Evolutionary conservation across 2,113 vertebrate species (phyloP).

Genomic region (Sebastes schlegelii): DNA sequence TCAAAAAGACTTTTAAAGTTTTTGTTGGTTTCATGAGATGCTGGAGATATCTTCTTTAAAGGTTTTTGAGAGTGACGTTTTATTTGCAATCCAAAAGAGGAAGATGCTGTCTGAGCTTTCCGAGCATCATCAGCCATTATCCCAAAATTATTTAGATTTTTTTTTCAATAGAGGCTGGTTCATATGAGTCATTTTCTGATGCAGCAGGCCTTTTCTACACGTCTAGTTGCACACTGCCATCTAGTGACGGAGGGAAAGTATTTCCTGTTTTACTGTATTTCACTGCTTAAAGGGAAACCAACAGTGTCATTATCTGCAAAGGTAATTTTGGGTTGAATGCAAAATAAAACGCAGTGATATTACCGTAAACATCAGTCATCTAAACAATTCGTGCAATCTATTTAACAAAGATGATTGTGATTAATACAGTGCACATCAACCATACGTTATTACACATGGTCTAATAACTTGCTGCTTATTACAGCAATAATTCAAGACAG

Average conservation of each 20-base stretch:
- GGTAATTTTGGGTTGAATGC: conserved; percentile 13
- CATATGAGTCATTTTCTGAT: neutral
- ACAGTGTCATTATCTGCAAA: conserved; percentile 1
- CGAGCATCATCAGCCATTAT: neutral
- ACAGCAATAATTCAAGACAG: conserved; percentile 37
- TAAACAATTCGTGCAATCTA: conserved; percentile 21
- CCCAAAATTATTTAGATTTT: neutral
- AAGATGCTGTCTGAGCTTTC: neutral
- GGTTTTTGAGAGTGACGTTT: neutral
- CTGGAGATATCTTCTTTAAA: neutral
- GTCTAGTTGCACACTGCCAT: conserved; percentile 54
- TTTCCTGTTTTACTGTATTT: neutral
- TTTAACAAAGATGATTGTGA: conserved; percentile 24
- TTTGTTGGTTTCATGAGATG: neutral
- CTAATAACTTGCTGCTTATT: conserved; percentile 32
- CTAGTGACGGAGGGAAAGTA: conserved; percentile 48
- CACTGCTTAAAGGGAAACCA: neutral
- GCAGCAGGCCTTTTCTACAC: neutral
- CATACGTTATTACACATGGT: conserved; percentile 24
- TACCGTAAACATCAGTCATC: conserved; percentile 37
- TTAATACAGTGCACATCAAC: conserved; percentile 18
- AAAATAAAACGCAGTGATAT: conserved; percentile 25
- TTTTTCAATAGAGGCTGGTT: neutral
- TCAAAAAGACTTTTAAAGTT: neutral
- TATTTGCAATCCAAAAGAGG: neutral